Percentiles rank a stretch among this genome's conserved stretches.
Conservation (phyloP, 1,140 invertebrate genomes). For the Hycleus cichorii region DNA sequence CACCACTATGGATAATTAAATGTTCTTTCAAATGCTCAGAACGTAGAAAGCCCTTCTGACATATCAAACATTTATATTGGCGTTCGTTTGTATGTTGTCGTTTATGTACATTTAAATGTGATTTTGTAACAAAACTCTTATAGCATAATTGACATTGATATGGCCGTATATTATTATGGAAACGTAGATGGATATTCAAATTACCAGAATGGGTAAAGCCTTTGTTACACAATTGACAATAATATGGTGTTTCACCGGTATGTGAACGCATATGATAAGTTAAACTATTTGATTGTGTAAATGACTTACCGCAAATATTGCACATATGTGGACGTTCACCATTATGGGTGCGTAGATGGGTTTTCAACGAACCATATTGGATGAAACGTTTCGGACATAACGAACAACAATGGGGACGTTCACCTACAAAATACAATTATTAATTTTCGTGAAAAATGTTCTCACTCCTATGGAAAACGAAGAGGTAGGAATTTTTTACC, state of each 20-base stretch:
- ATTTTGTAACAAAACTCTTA: conserved; percentile 23
- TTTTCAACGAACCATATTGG: conserved; percentile 20
- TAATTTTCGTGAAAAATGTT: background rate
- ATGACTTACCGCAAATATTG: conserved; percentile 57
- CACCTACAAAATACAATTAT: conserved; percentile 36
- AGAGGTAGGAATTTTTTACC: background rate
- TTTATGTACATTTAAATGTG: conserved; percentile 23
- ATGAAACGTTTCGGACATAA: conserved; percentile 46
- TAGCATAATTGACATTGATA: conserved; percentile 22
- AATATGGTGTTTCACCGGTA: conserved; percentile 67
- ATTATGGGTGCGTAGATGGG: conserved; percentile 44
- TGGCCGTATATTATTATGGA: conserved; percentile 25
- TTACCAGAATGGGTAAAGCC: conserved; percentile 54
- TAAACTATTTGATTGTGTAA: conserved; percentile 47
- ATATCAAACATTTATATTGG: conserved; percentile 47
- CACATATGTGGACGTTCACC: conserved; percentile 62
- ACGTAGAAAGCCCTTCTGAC: conserved; percentile 48
- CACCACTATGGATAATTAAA: conserved; percentile 57
- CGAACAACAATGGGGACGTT: conserved; percentile 56
- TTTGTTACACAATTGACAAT: conserved; percentile 60
- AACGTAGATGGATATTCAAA: conserved; percentile 46
- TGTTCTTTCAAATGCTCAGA: conserved; percentile 53
- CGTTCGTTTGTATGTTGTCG: conserved; percentile 29
- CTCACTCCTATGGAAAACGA: too few species aligned
- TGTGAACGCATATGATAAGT: conserved; percentile 63